Evolutionary conservation across 2,888 invertebrate genomes (phyloP).

Genomic region (Eristalinus sepulchralis): DNA sequence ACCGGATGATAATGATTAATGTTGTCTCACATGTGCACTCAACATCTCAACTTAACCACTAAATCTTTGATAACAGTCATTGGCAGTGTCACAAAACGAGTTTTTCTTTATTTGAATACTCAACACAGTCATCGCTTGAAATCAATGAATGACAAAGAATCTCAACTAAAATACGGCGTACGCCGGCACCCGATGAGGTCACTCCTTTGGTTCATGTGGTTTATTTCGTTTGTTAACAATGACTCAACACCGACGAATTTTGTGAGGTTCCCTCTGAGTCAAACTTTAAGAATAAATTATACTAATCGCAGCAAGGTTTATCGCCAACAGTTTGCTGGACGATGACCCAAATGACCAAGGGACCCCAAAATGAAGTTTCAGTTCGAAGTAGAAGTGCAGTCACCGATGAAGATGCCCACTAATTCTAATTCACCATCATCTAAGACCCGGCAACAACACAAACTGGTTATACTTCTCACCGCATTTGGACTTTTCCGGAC

Average conservation of each 20-base stretch:
- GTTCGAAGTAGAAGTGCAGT: conserved; percentile 60
- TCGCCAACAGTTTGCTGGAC: conserved; percentile 14
- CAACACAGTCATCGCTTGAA: conserved; percentile 19
- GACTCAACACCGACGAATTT: background rate
- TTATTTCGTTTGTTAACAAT: background rate
- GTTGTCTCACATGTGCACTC: background rate
- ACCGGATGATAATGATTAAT: background rate
- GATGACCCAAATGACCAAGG: conserved; percentile 50
- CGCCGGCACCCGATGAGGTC: conserved; percentile 21
- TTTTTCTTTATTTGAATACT: background rate
- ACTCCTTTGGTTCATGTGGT: background rate
- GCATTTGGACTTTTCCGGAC: conserved; percentile 21
- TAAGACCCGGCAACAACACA: background rate
- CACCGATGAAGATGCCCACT: conserved; percentile 1
- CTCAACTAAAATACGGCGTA: conserved; percentile 2
- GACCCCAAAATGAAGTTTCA: conserved; percentile 49
- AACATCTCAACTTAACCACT: background rate
- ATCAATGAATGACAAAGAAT: conserved; percentile 28
- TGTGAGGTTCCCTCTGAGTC: background rate
- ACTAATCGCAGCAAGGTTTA: conserved; percentile 20
- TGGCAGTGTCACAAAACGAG: conserved; percentile 3
- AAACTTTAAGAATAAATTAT: background rate
- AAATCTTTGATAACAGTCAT: conserved; percentile 10
- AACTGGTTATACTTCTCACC: conserved; percentile 40
- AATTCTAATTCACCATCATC: background rate